phyloP scores from a whole-genome alignment of 2,797 vertebrate species.

The Eulemur rubriventer region DNA sequence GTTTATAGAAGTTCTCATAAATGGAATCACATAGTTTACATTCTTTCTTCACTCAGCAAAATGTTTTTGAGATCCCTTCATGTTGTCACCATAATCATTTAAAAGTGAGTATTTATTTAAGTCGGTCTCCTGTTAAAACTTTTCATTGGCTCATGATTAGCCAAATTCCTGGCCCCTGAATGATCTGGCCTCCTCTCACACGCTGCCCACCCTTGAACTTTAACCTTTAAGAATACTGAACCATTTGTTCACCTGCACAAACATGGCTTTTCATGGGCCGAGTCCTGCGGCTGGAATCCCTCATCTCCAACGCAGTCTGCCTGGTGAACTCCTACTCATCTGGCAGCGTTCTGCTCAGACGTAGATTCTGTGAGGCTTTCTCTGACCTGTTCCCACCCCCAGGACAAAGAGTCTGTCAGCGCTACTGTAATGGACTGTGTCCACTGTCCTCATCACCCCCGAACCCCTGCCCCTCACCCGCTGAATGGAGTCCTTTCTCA shows the following conservation, averaged over 20 bases:
- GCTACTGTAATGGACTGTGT: not conserved
- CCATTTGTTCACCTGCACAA: constrained; percentile 29
- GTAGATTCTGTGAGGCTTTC: not conserved
- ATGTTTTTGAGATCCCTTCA: not conserved
- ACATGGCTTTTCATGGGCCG: not conserved
- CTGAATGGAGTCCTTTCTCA: constrained; percentile 8
- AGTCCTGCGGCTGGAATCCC: not conserved
- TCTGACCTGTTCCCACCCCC: not conserved
- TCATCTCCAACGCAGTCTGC: not conserved
- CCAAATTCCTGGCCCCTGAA: not conserved
- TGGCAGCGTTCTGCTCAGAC: not conserved
- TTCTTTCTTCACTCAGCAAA: not conserved
- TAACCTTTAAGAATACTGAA: not conserved
- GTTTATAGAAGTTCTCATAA: not conserved
- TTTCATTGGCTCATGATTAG: not conserved
- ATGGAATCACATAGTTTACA: not conserved
- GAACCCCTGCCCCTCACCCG: not conserved
- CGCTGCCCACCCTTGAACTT: not conserved
- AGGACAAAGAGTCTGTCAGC: constrained; percentile 15
- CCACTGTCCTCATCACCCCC: not conserved
- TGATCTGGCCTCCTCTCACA: not conserved
- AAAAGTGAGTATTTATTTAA: not conserved
- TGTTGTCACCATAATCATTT: not conserved
- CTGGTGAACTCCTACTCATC: constrained; percentile 26
- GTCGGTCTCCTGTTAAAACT: not conserved